These are phyloP conservation scores for Drosophila nr. medialis DNA, from an alignment of 2,888 invertebrate species.

Conservation along the genomic window DNA sequence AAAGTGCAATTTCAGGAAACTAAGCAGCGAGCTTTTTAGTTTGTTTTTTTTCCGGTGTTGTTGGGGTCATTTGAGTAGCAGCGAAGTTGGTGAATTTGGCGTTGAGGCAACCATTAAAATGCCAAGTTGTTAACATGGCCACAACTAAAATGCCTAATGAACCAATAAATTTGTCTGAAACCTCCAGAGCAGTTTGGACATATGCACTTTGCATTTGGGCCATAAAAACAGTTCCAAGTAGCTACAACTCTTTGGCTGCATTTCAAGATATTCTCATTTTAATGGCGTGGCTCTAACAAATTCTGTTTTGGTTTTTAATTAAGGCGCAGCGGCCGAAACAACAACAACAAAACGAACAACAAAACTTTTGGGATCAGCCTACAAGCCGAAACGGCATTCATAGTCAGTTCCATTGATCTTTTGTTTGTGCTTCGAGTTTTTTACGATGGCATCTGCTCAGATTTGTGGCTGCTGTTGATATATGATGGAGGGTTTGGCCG, in stretches of 20 bases:
- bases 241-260: constrained; percentile 65
- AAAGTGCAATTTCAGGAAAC: constrained; percentile 58
- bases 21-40: background rate
- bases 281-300: constrained; percentile 60
- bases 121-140: constrained; percentile 60
- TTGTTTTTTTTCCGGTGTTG: background rate
- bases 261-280: constrained; percentile 54
- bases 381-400: constrained; percentile 19
- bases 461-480: constrained; percentile 56
- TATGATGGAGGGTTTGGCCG: constrained; percentile 51
- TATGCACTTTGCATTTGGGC: constrained; percentile 39
- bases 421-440: constrained; percentile 47
- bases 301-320: constrained; percentile 69
- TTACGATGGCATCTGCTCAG: constrained; percentile 55
- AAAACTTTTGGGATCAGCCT: constrained; percentile 15
- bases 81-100: constrained; percentile 33
- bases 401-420: constrained; percentile 59
- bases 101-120: constrained; percentile 46
- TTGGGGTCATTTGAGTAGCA: constrained; percentile 7
- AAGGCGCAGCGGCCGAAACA: constrained; percentile 45
- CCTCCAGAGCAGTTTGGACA: constrained; percentile 46
- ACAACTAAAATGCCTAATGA: constrained; percentile 74
- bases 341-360: constrained; percentile 13
- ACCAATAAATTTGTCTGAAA: constrained; percentile 67
- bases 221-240: constrained; percentile 68